Base-by-base conservation (phyloP, 2,888 invertebrate species). In the Crioceris asparagi region DNA sequence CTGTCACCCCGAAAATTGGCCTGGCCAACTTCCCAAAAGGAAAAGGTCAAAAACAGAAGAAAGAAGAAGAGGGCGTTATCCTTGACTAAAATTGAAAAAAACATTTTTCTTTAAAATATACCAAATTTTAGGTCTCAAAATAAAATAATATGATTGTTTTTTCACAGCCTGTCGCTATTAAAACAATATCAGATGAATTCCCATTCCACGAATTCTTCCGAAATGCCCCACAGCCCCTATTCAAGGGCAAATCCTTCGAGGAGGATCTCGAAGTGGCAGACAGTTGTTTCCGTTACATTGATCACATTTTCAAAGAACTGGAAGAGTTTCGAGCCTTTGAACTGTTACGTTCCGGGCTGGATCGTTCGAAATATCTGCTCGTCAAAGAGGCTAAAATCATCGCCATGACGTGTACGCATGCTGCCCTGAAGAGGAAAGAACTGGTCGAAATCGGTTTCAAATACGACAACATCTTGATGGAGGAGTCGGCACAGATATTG, bases 361-460 rank as follows among this genome's bases (percentile, higher is more conserved):
- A 99, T 62, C 72, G 98, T 32, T 92, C 96, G 0, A 90, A 94
- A 56, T 98, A 98, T 66, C 69, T 99, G 38, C 69, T 98, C 35
- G 96, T 98, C 0, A 93, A 94, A 59, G 98, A 99, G 62, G 97
- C 98, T 0, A 98, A 97, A 68, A 94, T 99, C 37, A 98, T 99
- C 51, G 98, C 98, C 1, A 99, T 99, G 98, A 99, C 98, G 0
- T 99, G 98, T 68, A 99, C 98, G 0, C 98, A 99, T 64, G 98
- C 98, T 1, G 98, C 98, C 0, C 70, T 99, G 8, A 94, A 97
- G 59, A 73, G 98, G 17, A 83, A 91, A 35, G 98, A 99, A 62
- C 70, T 99, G 3, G 97, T 98, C 0, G 87, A 91, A 59, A 80
- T 93, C 65, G 87, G 83, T 29, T 94, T 94, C 65, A 90, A 91